phyloP scores from a whole-genome alignment of 2,888 invertebrate genomes.

The Caenorhabditis uteleia region DNA sequence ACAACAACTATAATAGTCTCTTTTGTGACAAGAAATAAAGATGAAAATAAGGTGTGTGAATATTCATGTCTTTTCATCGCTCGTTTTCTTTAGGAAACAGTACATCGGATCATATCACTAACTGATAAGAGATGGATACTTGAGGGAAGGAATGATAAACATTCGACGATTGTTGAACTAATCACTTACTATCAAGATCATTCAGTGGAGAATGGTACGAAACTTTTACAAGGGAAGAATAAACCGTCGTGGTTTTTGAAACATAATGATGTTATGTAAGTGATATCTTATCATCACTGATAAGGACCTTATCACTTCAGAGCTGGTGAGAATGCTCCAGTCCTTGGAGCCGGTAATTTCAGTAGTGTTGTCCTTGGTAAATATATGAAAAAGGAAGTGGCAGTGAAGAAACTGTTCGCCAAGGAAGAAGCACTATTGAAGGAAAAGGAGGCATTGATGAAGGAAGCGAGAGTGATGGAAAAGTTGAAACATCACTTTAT shows the following conservation, averaged over 20 bases:
- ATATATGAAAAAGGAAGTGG: constrained; percentile 14
- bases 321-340: not conserved
- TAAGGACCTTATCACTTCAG: constrained; percentile 11
- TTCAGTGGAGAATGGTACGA: not conserved
- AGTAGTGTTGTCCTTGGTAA: constrained; percentile 14
- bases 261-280: constrained; percentile 4
- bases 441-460: constrained; percentile 8
- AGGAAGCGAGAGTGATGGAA: constrained; percentile 22
- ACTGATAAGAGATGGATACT: not conserved
- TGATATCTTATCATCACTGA: too few relatives aligned
- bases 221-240: not conserved
- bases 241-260: constrained; percentile 7
- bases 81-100: not conserved
- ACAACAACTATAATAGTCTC: not conserved
- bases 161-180: not conserved
- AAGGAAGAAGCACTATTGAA: constrained; percentile 1
- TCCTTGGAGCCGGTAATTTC: constrained; percentile 21
- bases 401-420: constrained; percentile 9
- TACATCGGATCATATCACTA: too few relatives aligned
- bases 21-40: not conserved
- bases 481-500: constrained; percentile 23
- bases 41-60: not conserved
- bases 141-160: not conserved
- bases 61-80: not conserved
- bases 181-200: not conserved